A percentile compares a stretch with the other conserved stretches of the same genome.
Conservation (phyloP, 1,140 invertebrate genomes). For the Drosophila azteca region DNA sequence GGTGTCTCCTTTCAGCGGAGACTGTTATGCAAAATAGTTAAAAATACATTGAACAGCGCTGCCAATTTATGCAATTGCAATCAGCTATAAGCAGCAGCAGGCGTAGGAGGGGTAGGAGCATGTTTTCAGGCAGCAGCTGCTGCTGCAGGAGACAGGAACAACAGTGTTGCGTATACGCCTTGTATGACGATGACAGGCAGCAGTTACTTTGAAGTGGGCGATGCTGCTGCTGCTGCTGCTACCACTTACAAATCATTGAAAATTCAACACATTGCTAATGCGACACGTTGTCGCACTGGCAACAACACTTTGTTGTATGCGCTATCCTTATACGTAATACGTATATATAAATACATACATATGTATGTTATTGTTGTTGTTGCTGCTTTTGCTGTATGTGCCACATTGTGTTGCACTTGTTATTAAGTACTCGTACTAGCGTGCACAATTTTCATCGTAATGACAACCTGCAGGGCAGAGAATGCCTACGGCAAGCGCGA, state of each 20-base stretch:
- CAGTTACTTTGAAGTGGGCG: constrained; percentile 54
- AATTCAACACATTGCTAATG: constrained; percentile 80
- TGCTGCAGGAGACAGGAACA: constrained; percentile 34
- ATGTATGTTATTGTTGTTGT: no score
- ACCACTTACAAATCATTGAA: constrained; percentile 78
- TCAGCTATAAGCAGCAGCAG: constrained; percentile 16
- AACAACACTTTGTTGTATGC: constrained; percentile 50
- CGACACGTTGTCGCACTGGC: constrained; percentile 65
- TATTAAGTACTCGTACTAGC: constrained; percentile 69
- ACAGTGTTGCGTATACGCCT: constrained; percentile 56
- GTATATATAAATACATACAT: background rate
- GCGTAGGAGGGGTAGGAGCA: background rate
- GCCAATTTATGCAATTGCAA: constrained; percentile 64
- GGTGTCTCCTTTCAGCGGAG: background rate
- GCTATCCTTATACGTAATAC: constrained; percentile 11
- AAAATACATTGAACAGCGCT: constrained; percentile 59
- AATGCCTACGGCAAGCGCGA: constrained; percentile 70
- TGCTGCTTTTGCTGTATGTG: constrained; percentile 35
- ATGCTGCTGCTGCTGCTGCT: constrained; percentile 30
- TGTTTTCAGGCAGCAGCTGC: constrained; percentile 40
- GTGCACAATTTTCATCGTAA: constrained; percentile 78
- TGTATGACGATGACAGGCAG: constrained; percentile 14
- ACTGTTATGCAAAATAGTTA: constrained; percentile 63
- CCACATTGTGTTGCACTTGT: constrained; percentile 78
- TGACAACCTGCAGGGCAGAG: constrained; percentile 76